Conservation (phyloP, 2,113 vertebrate genomes). For the Microtus pennsylvanicus region DNA sequence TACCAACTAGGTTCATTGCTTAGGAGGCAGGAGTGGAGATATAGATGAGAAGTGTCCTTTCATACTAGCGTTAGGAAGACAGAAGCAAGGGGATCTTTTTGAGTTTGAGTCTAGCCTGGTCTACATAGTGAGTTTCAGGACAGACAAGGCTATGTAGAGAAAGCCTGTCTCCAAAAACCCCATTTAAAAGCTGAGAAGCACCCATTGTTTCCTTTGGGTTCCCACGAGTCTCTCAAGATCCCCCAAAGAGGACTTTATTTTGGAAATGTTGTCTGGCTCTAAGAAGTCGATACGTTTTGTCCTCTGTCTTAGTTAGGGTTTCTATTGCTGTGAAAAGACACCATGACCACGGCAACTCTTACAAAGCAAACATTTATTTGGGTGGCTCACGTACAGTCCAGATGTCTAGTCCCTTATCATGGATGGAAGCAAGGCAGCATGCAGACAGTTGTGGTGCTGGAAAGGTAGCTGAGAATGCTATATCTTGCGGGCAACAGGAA, state of each 20-base stretch:
- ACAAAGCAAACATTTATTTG: background rate
- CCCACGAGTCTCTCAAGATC: background rate
- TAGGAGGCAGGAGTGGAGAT: background rate
- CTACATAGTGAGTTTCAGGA: background rate
- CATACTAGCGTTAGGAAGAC: background rate
- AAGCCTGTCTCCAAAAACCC: background rate
- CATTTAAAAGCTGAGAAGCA: background rate
- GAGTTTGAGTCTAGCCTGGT: background rate
- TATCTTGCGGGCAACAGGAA: no score
- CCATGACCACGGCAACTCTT: background rate
- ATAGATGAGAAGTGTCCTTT: background rate
- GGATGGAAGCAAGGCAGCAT: no score
- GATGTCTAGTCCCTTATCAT: no score
- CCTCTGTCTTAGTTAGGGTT: background rate
- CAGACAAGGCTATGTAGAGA: background rate
- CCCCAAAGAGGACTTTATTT: background rate
- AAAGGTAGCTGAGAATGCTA: no score
- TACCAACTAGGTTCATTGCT: background rate
- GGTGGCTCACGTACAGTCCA: no score
- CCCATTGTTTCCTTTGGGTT: background rate
- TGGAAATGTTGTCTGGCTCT: background rate
- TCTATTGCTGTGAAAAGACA: background rate
- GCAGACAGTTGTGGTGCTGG: no score
- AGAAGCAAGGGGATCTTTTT: background rate
- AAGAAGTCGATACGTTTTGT: background rate